Evolutionary conservation across 2,113 vertebrate genomes (phyloP), one percentile per base, ranked within the genome.

Genomic region (Hirundichthys speculiger): DNA sequence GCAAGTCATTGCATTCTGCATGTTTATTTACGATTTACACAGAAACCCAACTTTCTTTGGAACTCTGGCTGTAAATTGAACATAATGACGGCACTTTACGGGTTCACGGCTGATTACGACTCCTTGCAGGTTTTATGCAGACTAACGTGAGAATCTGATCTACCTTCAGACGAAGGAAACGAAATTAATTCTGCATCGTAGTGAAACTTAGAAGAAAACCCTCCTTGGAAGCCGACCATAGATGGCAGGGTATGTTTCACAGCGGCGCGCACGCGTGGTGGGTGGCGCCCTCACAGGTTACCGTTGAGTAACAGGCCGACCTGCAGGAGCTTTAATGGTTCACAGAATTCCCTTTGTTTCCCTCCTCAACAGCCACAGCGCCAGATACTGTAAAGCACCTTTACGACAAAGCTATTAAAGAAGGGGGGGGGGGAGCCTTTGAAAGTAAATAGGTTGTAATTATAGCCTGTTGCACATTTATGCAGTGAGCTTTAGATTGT

Each of bases 341-440:
- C 66, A 49, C 73, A 84, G 79, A 85, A 73, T 58, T 47, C 24
- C 71, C 86, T 88, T 85, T 86, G 78, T 83, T 80, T 53, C 70
- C 69, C 73, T 77, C 57, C 58, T 58, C 67, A 49, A 52, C 79
- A 50, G 52, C 61, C 50, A 42, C 69, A 69, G 68, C 51, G 72
- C 64, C 75, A 77, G 57, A 62, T 55, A 66, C 49, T 4, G 39
- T 85, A 72, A 88, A 86, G 22, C 47, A 49, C 42, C 39, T 85
- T 88, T 79, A 84, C 34, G 12, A 74, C 9, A 15, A 18, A 61
- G 66, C 79, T 50, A 50, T 77, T 27, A 12, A 4, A 51, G 20
- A n/a, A n/a, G n/a, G n/a, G n/a, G n/a, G n/a, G n/a, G 12, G 8
- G 5, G 14, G 62, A 75, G 43, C 45, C 58, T 63, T 58, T 55